A percentile compares a stretch with the other conserved stretches of the same genome.
phyloP scores from a whole-genome alignment of 2,888 invertebrate genomes.

The Ceraclea dissimilis region DNA sequence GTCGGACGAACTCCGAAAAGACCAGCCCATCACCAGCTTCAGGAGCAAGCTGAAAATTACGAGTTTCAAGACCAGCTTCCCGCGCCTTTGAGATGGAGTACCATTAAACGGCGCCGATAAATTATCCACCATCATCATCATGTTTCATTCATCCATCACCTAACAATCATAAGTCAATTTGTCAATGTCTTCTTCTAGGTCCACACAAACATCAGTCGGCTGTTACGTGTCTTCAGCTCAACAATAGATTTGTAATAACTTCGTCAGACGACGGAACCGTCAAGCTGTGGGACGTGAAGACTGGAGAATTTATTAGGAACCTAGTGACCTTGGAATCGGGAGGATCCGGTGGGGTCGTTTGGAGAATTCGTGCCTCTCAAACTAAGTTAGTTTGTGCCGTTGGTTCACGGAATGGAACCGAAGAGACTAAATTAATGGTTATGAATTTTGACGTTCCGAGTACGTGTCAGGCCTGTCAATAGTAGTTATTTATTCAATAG shows the following conservation, averaged over 20 bases:
- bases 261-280: constrained; percentile 99
- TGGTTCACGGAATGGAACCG: constrained; percentile 96
- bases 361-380: constrained; percentile 91
- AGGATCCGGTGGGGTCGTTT: constrained; percentile 97
- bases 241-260: constrained; percentile 94
- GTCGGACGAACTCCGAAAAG: no score
- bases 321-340: constrained; percentile 89
- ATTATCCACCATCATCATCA: no score
- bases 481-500: neutral
- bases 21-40: no score
- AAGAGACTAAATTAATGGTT: constrained; percentile 96
- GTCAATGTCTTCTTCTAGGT: constrained; percentile 48
- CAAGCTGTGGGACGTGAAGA: constrained; percentile 96
- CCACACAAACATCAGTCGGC: constrained; percentile 96
- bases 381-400: constrained; percentile 98
- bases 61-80: no score
- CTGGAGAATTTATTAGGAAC: constrained; percentile 94
- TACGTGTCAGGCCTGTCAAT: constrained; percentile 52
- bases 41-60: no score
- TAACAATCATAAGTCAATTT: no score
- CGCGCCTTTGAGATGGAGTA: no score
- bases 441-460: constrained; percentile 91
- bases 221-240: constrained; percentile 96
- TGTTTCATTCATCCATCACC: no score
- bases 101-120: no score